Conservation (phyloP, 2,113 vertebrate genomes). For the Zapornia atra region DNA sequence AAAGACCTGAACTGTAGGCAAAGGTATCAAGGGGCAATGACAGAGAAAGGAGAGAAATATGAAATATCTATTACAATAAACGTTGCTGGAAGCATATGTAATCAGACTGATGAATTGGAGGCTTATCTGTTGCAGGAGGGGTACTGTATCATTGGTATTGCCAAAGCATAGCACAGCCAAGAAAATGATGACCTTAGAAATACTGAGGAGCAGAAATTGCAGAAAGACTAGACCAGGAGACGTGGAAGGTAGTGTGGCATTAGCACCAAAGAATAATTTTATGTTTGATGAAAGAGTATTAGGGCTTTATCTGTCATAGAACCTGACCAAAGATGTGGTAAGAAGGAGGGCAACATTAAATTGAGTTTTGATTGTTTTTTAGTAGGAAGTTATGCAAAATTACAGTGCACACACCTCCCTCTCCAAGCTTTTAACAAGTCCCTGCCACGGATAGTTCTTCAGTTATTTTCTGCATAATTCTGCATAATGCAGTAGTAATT, state of each 20-base stretch:
- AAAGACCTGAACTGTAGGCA: background rate
- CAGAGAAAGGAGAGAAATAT: background rate
- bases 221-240: background rate
- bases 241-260: background rate
- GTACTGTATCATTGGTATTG: background rate
- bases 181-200: background rate
- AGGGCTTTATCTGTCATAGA: background rate
- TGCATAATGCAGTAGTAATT: background rate
- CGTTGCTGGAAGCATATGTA: background rate
- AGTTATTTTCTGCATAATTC: background rate
- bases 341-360: background rate
- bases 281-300: constrained; percentile 17
- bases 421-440: background rate
- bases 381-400: background rate
- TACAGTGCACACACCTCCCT: fast-evolving
- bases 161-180: background rate
- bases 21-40: background rate
- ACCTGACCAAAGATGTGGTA: background rate
- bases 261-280: constrained; percentile 24
- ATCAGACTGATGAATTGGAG: background rate
- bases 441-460: fast-evolving
- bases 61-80: constrained; percentile 10
- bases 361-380: background rate
- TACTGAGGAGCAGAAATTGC: background rate
- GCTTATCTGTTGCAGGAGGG: background rate